phyloP scores from a whole-genome alignment of 23 tunicate genomes.

The Ascidia mentula region DNA sequence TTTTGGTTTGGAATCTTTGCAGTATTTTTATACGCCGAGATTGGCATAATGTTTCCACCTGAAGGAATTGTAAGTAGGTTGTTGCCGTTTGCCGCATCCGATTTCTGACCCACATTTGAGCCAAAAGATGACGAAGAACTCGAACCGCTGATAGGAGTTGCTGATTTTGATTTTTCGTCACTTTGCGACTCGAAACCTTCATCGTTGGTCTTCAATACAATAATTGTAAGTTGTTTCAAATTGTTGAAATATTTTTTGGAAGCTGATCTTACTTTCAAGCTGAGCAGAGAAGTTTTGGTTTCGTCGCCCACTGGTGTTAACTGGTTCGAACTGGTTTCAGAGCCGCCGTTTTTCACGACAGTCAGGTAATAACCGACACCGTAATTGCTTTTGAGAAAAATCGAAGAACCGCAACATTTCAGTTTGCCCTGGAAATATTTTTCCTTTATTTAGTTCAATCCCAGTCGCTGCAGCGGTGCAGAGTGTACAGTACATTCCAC shows the following conservation, averaged over 20 bases:
- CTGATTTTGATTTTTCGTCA: background rate
- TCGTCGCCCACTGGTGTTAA: background rate
- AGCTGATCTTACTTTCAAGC: background rate
- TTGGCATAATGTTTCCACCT: too few species aligned
- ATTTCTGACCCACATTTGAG: too few species aligned
- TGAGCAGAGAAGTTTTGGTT: background rate
- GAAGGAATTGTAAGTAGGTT: too few species aligned
- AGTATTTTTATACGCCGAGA: too few species aligned
- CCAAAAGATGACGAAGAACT: background rate
- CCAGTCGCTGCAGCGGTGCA: too few species aligned
- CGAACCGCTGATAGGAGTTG: background rate
- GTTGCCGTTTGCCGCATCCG: too few species aligned
- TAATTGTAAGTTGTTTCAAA: background rate
- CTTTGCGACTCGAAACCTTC: background rate
- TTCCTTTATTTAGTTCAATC: too few species aligned
- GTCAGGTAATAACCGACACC: constrained; percentile 98
- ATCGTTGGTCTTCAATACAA: background rate
- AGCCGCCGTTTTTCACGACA: constrained; percentile 35
- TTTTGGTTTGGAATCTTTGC: too few species aligned
- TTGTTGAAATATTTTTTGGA: background rate
- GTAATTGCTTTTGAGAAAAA: constrained; percentile 78
- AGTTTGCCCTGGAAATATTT: constrained; percentile 72
- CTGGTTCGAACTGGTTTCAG: background rate
- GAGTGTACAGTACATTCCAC: too few species aligned
- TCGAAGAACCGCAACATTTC: constrained; percentile 96